phyloP scores from a whole-genome alignment of 2,797 vertebrate species.

The Aldrovandia affinis region DNA sequence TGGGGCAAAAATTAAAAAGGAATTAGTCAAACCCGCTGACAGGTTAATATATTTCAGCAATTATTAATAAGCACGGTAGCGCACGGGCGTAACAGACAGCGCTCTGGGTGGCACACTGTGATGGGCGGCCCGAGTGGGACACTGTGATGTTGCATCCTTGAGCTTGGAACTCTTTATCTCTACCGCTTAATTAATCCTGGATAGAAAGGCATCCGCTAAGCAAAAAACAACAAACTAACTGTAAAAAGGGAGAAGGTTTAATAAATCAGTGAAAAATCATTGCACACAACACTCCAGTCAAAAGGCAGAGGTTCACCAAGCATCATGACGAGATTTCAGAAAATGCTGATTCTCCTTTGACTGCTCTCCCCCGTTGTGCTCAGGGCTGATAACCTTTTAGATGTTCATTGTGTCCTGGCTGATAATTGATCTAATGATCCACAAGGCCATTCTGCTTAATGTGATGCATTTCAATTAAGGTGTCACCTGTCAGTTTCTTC shows the following conservation, averaged over 20 bases:
- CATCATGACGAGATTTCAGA: no score
- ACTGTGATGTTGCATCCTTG: no score
- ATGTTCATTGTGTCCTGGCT: background rate
- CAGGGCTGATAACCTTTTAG: background rate
- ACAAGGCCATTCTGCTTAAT: background rate
- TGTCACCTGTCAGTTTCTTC: constrained; percentile 1
- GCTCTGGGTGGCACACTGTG: background rate
- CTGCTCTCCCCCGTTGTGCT: background rate
- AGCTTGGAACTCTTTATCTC: background rate
- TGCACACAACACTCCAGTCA: background rate
- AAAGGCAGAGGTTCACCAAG: no score
- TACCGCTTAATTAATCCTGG: no score
- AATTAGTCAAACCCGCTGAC: constrained; percentile 17
- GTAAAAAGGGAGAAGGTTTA: constrained; percentile 4
- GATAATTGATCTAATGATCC: background rate
- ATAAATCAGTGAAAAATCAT: constrained; percentile 1
- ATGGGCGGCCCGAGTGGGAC: background rate
- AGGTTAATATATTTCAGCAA: constrained; percentile 18
- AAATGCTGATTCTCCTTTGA: constrained; percentile 12
- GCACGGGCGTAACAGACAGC: background rate
- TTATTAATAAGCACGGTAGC: constrained; percentile 6
- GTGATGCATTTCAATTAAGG: constrained; percentile 15
- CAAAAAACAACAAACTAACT: no score
- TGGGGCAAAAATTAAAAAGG: constrained; percentile 19
- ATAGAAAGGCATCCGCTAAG: no score